Percentiles rank a stretch among this genome's conserved stretches.
Conservation (phyloP, 2,888 invertebrate species). For the Acanthosepion esculentum region DNA sequence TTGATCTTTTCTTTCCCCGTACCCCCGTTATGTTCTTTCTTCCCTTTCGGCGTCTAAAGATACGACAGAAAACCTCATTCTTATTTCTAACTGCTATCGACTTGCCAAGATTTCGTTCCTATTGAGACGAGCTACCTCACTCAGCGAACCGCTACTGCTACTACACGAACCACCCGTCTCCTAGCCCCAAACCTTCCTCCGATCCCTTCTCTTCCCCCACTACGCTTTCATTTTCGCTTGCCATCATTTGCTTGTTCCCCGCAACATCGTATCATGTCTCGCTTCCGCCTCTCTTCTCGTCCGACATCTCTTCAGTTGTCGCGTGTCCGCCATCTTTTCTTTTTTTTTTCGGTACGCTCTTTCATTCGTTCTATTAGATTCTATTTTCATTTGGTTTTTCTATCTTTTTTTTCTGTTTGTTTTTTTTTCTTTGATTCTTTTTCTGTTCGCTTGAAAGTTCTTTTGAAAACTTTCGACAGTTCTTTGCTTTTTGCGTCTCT, state of each 20-base stretch:
- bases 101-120: neutral
- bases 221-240: neutral
- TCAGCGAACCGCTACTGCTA: neutral
- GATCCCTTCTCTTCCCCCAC: neutral
- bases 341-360: neutral
- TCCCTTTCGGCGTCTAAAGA: neutral
- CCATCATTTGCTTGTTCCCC: neutral
- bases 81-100: neutral
- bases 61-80: neutral
- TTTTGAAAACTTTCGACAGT: slow-evolving; percentile 33
- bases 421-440: neutral
- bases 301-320: neutral
- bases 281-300: neutral
- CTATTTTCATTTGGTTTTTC: neutral
- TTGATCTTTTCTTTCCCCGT: neutral
- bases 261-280: neutral
- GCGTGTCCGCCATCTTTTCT: neutral
- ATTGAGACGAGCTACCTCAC: neutral
- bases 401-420: neutral
- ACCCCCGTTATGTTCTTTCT: neutral
- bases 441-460: neutral
- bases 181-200: neutral
- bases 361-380: neutral
- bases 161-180: neutral
- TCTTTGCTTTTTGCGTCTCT: neutral